These are phyloP conservation scores for Phyllopteryx taeniolatus DNA, from an alignment of 2,113 vertebrate species.

Conservation along the genomic window DNA sequence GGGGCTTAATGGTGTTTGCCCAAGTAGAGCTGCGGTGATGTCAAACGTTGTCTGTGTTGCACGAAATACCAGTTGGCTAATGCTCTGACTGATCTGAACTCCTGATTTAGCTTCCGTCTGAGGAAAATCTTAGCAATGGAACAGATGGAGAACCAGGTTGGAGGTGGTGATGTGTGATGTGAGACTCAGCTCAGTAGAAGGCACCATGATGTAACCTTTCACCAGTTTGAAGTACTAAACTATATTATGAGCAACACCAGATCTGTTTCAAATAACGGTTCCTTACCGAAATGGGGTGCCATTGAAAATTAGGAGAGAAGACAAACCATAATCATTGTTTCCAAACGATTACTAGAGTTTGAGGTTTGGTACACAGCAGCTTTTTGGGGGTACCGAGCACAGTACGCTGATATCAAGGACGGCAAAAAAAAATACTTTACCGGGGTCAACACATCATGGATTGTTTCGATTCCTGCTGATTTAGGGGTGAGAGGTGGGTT, in stretches of 20 bases:
- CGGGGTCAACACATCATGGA: not conserved
- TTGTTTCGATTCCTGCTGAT: not conserved
- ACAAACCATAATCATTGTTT: not conserved
- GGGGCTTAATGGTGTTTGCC: slow-evolving; percentile 44
- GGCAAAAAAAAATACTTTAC: not conserved
- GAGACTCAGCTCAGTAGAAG: not conserved
- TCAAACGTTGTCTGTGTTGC: slow-evolving; percentile 19
- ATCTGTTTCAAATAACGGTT: not conserved
- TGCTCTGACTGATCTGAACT: slow-evolving; percentile 25
- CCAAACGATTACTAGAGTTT: not conserved
- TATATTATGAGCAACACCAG: not conserved
- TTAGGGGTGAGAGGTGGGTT: not conserved
- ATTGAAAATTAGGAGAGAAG: not conserved
- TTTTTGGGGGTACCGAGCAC: not conserved
- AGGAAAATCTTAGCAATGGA: too few relatives aligned
- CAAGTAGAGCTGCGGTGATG: slow-evolving; percentile 24
- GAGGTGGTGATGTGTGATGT: not conserved
- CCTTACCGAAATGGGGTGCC: not conserved
- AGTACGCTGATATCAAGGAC: not conserved
- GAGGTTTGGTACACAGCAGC: too few relatives aligned
- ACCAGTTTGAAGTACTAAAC: not conserved
- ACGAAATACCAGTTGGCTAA: slow-evolving; percentile 18
- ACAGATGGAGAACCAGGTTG: slow-evolving; percentile 1
- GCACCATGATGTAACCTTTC: not conserved
- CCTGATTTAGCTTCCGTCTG: slow-evolving; percentile 29